These are phyloP conservation scores for Heliangelus exortis DNA, from an alignment of 2,797 vertebrate species.

Conservation along the genomic window DNA sequence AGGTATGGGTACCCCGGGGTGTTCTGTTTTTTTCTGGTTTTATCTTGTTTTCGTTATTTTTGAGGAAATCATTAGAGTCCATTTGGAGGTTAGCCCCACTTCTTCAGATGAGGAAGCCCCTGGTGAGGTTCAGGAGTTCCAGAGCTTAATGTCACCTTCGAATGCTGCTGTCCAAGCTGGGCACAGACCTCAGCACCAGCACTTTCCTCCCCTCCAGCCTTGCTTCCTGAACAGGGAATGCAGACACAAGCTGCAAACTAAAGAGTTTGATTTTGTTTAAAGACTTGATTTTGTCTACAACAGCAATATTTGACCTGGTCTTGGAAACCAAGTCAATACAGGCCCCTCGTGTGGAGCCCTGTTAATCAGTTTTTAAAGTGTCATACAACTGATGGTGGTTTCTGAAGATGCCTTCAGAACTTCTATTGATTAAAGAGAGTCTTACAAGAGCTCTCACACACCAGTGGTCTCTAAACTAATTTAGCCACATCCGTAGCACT, in stretches of 20 bases:
- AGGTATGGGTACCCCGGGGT: rapidly evolving
- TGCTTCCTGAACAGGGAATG: neutral
- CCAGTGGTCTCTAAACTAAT: neutral
- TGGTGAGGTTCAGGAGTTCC: neutral
- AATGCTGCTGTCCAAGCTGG: neutral
- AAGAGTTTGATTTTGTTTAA: neutral
- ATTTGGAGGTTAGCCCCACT: neutral
- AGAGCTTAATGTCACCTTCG: neutral
- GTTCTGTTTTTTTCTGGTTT: neutral
- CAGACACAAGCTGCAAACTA: neutral
- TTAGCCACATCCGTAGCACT: neutral
- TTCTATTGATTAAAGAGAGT: neutral
- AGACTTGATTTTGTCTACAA: neutral
- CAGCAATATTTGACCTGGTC: neutral
- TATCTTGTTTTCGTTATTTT: neutral
- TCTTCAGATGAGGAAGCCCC: neutral
- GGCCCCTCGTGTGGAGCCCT: neutral
- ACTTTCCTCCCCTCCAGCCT: neutral
- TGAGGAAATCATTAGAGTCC: neutral
- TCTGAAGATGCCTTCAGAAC: neutral
- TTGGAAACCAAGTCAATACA: neutral
- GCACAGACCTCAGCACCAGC: neutral
- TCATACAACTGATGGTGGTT: neutral
- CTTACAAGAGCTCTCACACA: neutral
- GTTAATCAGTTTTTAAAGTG: neutral